A percentile compares a stretch with the other conserved stretches of the same genome.
Evolutionary conservation across 2,113 vertebrate species (phyloP).

Genomic region (Oenanthe oenanthe): DNA sequence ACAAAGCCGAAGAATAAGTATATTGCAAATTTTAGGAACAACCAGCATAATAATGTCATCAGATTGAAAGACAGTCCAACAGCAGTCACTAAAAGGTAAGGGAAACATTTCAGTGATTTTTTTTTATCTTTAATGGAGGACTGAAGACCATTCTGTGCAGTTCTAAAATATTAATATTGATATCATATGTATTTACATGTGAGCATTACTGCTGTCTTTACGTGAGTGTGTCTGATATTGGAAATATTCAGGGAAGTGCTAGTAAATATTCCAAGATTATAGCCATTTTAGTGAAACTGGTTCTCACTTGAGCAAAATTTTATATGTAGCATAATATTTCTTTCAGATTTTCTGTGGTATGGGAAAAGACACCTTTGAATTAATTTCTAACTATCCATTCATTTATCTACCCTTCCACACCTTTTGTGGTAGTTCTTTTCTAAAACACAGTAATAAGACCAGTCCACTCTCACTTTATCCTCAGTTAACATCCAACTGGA

Average conservation of each 20-base stretch:
- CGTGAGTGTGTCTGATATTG: background rate
- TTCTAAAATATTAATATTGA: background rate
- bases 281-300: background rate
- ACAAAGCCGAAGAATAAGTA: background rate
- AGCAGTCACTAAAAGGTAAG: slow-evolving; percentile 59
- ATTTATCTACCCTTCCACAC: background rate
- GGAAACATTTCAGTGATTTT: background rate
- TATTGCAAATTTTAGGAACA: background rate
- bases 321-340: background rate
- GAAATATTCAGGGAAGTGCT: background rate
- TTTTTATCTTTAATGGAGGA: background rate
- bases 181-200: background rate
- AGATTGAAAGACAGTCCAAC: background rate
- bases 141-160: background rate
- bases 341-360: background rate
- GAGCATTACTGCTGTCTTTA: background rate
- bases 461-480: background rate
- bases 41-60: background rate
- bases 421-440: background rate
- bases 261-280: background rate
- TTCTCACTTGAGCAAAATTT: background rate
- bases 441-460: background rate
- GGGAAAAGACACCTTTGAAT: background rate
- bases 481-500: background rate
- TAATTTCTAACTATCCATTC: background rate